Conservation (phyloP, 1,140 invertebrate species). For the Euborellia annulipes region DNA sequence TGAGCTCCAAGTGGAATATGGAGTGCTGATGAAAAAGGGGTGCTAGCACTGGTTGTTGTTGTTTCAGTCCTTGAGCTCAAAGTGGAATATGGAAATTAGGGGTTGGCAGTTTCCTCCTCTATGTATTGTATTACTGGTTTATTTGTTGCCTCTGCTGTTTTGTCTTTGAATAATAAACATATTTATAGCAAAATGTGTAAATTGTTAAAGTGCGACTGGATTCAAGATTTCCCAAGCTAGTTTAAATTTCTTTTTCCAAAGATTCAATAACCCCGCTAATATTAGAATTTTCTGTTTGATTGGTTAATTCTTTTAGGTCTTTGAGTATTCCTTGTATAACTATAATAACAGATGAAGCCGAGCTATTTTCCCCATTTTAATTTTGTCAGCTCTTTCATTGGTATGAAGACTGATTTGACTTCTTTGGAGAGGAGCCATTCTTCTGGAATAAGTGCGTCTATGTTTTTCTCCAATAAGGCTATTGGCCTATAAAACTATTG, state of each 20-base stretch:
- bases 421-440: conserved; percentile 2
- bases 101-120: too few relatives aligned
- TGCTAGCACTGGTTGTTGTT: too few relatives aligned
- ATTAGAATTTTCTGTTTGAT: background rate
- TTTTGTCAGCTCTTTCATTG: conserved; percentile 3
- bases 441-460: background rate
- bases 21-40: too few relatives aligned
- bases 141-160: background rate
- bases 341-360: conserved; percentile 4
- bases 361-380: conserved; percentile 7
- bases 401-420: conserved; percentile 2
- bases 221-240: conserved; percentile 3
- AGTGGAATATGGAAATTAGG: too few relatives aligned
- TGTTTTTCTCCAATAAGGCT: background rate
- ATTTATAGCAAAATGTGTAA: conserved; percentile 5
- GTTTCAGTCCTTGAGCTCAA: too few relatives aligned
- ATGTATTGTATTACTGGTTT: background rate
- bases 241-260: background rate
- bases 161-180: background rate
- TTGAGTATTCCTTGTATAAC: background rate
- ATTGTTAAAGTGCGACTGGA: conserved; percentile 3
- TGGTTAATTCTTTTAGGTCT: too few relatives aligned
- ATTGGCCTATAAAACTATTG: too few relatives aligned
- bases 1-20: too few relatives aligned
- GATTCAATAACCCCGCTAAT: background rate